Base-by-base conservation (phyloP, 2,113 vertebrate genomes). In the Oreotrochilus melanogaster region DNA sequence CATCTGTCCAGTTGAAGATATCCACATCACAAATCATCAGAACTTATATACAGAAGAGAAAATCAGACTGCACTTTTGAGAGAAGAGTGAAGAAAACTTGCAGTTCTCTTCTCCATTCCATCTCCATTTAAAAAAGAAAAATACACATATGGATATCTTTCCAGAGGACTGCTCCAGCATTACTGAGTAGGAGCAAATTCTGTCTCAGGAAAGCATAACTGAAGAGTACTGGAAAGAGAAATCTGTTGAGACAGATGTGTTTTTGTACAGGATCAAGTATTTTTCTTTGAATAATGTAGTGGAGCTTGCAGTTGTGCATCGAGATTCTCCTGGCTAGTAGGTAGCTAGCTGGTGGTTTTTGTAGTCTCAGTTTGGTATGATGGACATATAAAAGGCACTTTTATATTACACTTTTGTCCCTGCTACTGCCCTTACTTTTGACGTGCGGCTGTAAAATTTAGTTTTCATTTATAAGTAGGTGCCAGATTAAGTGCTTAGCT, bases 401-500 rank as follows among this genome's bases (percentile, higher is more conserved):
- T 80, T 91, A 45, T 24, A 11, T 81, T 92, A 72, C 42, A 33
- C 56, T 66, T 72, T 45, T 47, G 43, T 88, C 67, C 51, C 43
- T 60, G 90, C 75, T 93, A 42, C 78, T 28, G 67, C 66, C 39
- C 75, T 84, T 62, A 42, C 66, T 70, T 96, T 80, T 42, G 78
- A 88, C 25, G 8, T 58, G 47, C 48, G 16, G 9, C 48, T 97
- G 51, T 91, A 88, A 88, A 92, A 74, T 28, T 50, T 42, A 51
- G 51, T 88, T 96, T 92, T 93, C 88, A 23, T 82, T 18, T 24
- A 17, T 37, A 80, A 91, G 94, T 64, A 95, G 76, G 88, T 93
- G 88, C 72, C 86, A 84, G 75, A 88, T 94, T 88, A 94, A 94
- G 86, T 93, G 81, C 47, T 64, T 95, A 57, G 69, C 90, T 96